phyloP scores from a whole-genome alignment of 2,888 invertebrate genomes.

The Rambutsinella grinnellia region DNA sequence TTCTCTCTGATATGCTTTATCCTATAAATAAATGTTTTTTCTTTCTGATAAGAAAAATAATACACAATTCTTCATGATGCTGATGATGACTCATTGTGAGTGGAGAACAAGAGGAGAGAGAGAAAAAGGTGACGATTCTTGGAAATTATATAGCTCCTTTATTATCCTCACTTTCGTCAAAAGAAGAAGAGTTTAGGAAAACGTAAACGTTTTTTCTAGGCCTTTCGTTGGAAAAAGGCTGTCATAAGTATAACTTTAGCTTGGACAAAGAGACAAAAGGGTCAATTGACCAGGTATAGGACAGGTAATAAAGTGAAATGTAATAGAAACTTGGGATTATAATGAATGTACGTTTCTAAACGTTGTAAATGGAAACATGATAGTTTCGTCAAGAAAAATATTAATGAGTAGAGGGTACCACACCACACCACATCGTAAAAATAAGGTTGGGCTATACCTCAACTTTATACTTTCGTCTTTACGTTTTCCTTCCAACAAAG shows the following conservation, averaged over 20 bases:
- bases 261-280: background rate
- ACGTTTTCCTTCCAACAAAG: background rate
- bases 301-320: background rate
- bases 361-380: too few relatives aligned
- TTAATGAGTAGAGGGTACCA: background rate
- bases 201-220: background rate
- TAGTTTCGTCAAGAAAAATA: background rate
- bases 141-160: background rate
- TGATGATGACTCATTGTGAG: conserved; percentile 8
- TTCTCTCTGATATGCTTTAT: background rate
- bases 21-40: background rate
- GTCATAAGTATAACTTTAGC: conserved; percentile 10
- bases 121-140: conserved; percentile 19
- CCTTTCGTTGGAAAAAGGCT: background rate
- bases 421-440: too few relatives aligned
- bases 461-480: background rate
- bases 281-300: background rate
- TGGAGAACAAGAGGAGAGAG: background rate
- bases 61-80: background rate
- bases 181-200: background rate
- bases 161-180: background rate
- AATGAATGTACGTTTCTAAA: too few relatives aligned
- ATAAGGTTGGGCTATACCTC: background rate
- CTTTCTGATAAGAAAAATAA: background rate
- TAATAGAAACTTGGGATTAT: background rate